phyloP scores from a whole-genome alignment of 2,888 invertebrate genomes.

The Heliconius hortense region DNA sequence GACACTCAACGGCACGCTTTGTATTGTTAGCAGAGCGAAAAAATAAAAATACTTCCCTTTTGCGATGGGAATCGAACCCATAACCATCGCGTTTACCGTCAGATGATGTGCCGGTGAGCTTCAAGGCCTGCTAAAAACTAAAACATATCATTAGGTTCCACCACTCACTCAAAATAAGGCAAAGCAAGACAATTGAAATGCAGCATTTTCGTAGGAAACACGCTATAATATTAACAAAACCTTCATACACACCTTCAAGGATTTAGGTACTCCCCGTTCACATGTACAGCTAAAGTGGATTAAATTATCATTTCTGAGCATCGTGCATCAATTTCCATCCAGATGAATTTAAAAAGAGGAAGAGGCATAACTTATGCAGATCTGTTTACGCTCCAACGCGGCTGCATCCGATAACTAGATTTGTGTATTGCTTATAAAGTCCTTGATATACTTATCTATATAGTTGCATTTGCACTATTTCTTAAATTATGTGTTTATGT shows the following conservation, averaged over 20 bases:
- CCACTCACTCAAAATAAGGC: too few species aligned
- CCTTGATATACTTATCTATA: not conserved
- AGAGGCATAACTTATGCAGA: slow-evolving; percentile 42
- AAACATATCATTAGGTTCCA: too few species aligned
- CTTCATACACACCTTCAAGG: not conserved
- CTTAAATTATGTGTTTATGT: not conserved
- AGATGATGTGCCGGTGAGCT: too few species aligned
- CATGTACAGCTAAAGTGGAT: slow-evolving; percentile 5
- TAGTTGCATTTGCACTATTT: not conserved
- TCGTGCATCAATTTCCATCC: slow-evolving; percentile 40
- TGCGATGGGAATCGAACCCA: too few species aligned
- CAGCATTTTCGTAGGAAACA: not conserved
- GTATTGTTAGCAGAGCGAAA: not conserved
- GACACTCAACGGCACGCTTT: not conserved
- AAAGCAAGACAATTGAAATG: too few species aligned
- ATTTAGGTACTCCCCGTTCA: not conserved
- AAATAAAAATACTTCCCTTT: not conserved
- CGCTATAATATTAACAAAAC: not conserved
- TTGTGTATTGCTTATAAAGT: not conserved
- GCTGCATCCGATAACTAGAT: slow-evolving; percentile 20
- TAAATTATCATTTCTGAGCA: slow-evolving; percentile 36
- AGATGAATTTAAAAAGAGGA: slow-evolving; percentile 50
- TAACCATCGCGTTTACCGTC: too few species aligned
- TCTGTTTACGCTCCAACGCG: slow-evolving; percentile 40
- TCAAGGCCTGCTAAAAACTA: too few species aligned